phyloP scores from a whole-genome alignment of 2,113 vertebrate species.

The Cephalopholis sonnerati region DNA sequence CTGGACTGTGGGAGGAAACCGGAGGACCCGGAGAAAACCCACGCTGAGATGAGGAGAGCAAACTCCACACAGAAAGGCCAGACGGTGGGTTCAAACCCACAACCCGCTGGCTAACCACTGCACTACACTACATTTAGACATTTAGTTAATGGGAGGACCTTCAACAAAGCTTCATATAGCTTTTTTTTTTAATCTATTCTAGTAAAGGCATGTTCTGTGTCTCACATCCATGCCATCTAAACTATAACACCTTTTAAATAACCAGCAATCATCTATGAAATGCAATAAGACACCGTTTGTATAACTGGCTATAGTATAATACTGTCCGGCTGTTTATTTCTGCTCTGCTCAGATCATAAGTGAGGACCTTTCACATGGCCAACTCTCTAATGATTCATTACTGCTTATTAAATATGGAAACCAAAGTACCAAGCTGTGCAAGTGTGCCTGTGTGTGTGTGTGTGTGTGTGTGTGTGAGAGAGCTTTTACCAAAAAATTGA shows the following conservation, averaged over 20 bases:
- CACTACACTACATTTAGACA: too few species aligned
- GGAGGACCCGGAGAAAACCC: neutral
- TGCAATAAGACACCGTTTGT: neutral
- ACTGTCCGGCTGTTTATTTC: neutral
- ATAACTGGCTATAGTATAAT: neutral
- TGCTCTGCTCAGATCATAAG: neutral
- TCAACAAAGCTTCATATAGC: too few species aligned
- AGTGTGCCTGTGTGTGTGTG: neutral
- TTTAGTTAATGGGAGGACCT: neutral
- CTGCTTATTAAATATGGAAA: neutral
- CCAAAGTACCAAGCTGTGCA: neutral
- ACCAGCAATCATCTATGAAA: neutral
- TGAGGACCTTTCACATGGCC: neutral
- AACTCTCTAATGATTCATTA: neutral
- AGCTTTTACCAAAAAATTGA: neutral
- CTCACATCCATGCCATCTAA: neutral
- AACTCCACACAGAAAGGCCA: neutral
- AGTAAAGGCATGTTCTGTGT: neutral
- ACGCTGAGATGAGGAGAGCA: neutral
- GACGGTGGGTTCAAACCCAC: neutral
- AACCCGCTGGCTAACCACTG: neutral
- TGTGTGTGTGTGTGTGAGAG: neutral
- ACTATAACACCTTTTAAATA: neutral
- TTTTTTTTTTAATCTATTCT: too few species aligned
- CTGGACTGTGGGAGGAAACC: neutral